Evolutionary conservation across 2,888 invertebrate species (phyloP), one percentile per base, ranked within the genome.

Genomic region (Drosophila limbata): DNA sequence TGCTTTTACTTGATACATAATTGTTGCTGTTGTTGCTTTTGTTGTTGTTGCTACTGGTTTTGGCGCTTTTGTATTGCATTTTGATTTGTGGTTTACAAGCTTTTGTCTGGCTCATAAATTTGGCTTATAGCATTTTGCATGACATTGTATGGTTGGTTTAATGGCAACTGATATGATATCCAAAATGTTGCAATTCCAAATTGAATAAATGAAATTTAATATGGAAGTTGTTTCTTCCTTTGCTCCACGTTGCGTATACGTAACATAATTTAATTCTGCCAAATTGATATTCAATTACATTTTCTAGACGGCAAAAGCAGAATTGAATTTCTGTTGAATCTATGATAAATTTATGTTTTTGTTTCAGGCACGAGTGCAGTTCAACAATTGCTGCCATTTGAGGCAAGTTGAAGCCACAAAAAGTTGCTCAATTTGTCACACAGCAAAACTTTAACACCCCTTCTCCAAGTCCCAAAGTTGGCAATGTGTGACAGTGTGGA

Each of bases 41-140:
- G 25, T 37, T 65, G 57, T 19, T 57, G 19, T 17, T 76, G 68
- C 17, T 64, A 60, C 21, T 78, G 70, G 60, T 40, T 75, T 73
- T 72, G 84, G 81, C 65, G 74, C 81, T 73, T 73, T 88, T 85
- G 81, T 81, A 73, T 85, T 79, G 86, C 86, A 83, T 76, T 85
- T 88, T 85, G 85, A 88, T 88, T 85, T 85, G 85, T 85, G 88
- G 86, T 56, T 77, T 83, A 79, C 72, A 83, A 72, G 79, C 85
- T 73, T 80, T 81, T 81, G 81, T 72, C 48, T 77, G 79, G 71
- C 72, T 74, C 80, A 88, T 84, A 84, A 84, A 84, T 84, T 88
- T 85, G 68, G 73, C 84, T 84, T 84, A 85, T 64, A 62, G 33
- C 64, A 56, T 63, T 69, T 60, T 56, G 59, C 53, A 61, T 63